Percentiles rank a stretch among this genome's conserved stretches.
These are phyloP conservation scores for Dexiosoma caninum DNA, from an alignment of 2,888 invertebrate species.

Conservation along the genomic window DNA sequence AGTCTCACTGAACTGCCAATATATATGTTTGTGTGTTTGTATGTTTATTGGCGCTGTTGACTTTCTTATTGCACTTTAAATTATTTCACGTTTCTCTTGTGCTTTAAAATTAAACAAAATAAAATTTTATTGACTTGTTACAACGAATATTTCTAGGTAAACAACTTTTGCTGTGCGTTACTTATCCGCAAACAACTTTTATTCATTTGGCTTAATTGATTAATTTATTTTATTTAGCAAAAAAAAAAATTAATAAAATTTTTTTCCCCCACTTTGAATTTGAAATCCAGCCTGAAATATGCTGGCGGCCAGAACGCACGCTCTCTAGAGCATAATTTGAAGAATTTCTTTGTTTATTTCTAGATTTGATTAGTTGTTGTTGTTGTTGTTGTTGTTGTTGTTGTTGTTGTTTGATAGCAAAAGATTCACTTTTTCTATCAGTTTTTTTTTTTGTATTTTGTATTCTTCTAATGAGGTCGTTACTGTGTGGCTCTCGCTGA, in stretches of 20 bases:
- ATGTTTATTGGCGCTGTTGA: not conserved
- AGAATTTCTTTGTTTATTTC: conserved; percentile 31
- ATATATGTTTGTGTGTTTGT: too few relatives aligned
- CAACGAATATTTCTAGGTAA: conserved; percentile 15
- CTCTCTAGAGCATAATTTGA: not conserved
- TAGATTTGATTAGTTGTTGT: too few relatives aligned
- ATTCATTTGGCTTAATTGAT: not conserved
- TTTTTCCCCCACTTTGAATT: too few relatives aligned
- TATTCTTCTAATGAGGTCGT: conserved; percentile 10
- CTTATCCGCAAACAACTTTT: conserved; percentile 38
- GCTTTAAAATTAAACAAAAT: not conserved
- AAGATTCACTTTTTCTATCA: conserved; percentile 41
- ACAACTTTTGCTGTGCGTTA: not conserved
- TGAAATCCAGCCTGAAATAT: too few relatives aligned
- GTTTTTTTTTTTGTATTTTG: conserved; percentile 14
- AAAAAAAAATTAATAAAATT: too few relatives aligned
- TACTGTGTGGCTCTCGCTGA: not conserved
- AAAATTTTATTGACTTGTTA: not conserved
- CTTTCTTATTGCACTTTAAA: conserved; percentile 24
- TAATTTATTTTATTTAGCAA: not conserved
- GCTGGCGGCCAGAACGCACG: not conserved
- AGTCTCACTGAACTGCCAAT: not conserved
- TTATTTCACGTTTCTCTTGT: conserved; percentile 16
- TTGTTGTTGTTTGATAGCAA: conserved; percentile 15
- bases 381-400: not conserved